These are phyloP conservation scores for Tangara arthus DNA, from an alignment of 2,797 vertebrate genomes.

Conservation along the genomic window DNA sequence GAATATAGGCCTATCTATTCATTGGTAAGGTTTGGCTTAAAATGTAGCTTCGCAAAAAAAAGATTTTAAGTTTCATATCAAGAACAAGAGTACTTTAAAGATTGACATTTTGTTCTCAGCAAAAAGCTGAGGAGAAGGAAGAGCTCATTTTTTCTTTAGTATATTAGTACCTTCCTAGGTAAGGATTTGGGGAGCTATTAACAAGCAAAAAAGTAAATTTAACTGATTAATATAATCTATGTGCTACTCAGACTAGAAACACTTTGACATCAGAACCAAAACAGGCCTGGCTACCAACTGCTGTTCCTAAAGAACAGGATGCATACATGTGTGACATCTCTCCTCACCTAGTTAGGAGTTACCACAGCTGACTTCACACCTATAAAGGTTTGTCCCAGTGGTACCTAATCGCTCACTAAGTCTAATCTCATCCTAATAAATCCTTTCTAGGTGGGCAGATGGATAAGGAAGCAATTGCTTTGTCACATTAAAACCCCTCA, in stretches of 20 bases:
- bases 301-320: neutral
- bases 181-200: neutral
- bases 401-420: neutral
- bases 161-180: neutral
- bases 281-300: neutral
- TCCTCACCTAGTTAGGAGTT: neutral
- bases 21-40: neutral
- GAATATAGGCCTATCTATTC: neutral
- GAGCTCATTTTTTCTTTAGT: neutral
- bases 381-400: neutral
- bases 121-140: neutral
- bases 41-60: neutral
- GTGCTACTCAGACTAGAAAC: neutral
- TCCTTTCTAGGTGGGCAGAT: neutral
- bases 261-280: neutral
- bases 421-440: neutral
- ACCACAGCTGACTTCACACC: neutral
- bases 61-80: neutral
- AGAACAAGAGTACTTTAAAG: neutral
- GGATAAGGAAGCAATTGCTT: conserved; percentile 1
- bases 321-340: neutral
- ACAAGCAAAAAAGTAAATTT: neutral
- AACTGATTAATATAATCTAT: neutral
- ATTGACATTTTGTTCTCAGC: neutral
- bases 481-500: neutral